Evolutionary conservation across 2,797 vertebrate genomes (phyloP), one percentile per base, ranked within the genome.

Genomic region (Acomys russatus): DNA sequence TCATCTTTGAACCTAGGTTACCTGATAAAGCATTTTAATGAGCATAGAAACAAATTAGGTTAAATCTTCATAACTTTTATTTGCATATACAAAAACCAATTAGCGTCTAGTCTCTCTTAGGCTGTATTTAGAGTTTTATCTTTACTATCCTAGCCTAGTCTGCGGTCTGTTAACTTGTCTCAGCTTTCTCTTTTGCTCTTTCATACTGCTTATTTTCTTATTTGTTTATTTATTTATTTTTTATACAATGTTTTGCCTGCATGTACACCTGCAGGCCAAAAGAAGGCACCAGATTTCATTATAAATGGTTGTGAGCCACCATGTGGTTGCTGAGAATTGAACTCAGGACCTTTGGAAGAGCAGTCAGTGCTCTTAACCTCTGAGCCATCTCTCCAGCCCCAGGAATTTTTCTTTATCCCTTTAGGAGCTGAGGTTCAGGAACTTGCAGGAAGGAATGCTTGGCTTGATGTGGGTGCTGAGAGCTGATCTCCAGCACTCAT

Each of bases 11-110:
- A 51, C 54, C 28, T 68, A 17, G 64, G 59, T 74, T 86, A 78
- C 68, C 56, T 89, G 68, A 30, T 44, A 9, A 49, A 11, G 78
- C 76, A 61, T 78, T 78, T 70, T 44, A 88, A 61, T 90, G 28
- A 80, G 17, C 33, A 74, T 61, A 77, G 59, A 92, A 91, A 73
- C 30, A 74, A 94, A 92, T 59, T 78, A 74, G n/a, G 12, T 70
- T 59, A 95, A 83, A 64, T 82, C 14, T 49, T 94, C 56, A 14
- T 59, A 30, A 93, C 76, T 96, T 92, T 83, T 71, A 56, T 92
- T 74, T 10, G 6, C 44, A n/a, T 88, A 30, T 94, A 33, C 30
- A 92, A 17, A 91, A 71, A 90, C 49, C 85, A 84, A 2, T 74
- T 61, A 88, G 35, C 30, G 17, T 79, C 84, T 83, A 6, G 73